These are phyloP conservation scores for Mythimna impura DNA, from an alignment of 2,888 invertebrate genomes.

Conservation along the genomic window DNA sequence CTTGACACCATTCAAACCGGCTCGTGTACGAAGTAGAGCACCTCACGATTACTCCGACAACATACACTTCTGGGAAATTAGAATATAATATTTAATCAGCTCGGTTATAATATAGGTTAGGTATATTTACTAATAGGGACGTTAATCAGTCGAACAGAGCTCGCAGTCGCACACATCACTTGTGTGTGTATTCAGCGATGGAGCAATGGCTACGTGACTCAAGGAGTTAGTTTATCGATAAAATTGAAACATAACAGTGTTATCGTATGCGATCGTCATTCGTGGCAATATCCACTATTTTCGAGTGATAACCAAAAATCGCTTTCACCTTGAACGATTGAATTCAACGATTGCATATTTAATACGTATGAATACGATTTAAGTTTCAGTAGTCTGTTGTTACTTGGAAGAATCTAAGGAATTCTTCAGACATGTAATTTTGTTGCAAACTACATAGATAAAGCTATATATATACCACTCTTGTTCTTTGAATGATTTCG, in stretches of 20 bases:
- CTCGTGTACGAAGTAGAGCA: slow-evolving; percentile 59
- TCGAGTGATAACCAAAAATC: slow-evolving; percentile 78
- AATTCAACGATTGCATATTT: slow-evolving; percentile 44
- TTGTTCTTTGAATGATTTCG: slow-evolving; percentile 25
- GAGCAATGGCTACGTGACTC: slow-evolving; percentile 87
- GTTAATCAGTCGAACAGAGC: slow-evolving; percentile 56
- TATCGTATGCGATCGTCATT: slow-evolving; percentile 83
- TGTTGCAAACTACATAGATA: slow-evolving; percentile 21
- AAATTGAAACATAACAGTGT: slow-evolving; percentile 82
- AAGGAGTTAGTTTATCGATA: slow-evolving; percentile 81
- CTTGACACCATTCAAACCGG: slow-evolving; percentile 67
- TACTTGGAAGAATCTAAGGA: slow-evolving; percentile 6
- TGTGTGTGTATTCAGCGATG: slow-evolving; percentile 71
- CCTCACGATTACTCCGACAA: slow-evolving; percentile 51
- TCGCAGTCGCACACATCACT: slow-evolving; percentile 68
- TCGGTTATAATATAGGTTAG: slow-evolving; percentile 54
- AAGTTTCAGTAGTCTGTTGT: slow-evolving; percentile 11
- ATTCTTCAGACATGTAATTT: not conserved
- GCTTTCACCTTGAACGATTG: slow-evolving; percentile 81
- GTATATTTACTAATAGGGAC: slow-evolving; percentile 63
- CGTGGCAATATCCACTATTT: slow-evolving; percentile 77
- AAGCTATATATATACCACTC: slow-evolving; percentile 16
- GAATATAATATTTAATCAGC: slow-evolving; percentile 56
- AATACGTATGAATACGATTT: slow-evolving; percentile 15
- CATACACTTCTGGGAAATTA: slow-evolving; percentile 59